A percentile compares a stretch with the other conserved stretches of the same genome.
Conservation (phyloP, 2,113 vertebrate genomes). For the Origma solitaria region DNA sequence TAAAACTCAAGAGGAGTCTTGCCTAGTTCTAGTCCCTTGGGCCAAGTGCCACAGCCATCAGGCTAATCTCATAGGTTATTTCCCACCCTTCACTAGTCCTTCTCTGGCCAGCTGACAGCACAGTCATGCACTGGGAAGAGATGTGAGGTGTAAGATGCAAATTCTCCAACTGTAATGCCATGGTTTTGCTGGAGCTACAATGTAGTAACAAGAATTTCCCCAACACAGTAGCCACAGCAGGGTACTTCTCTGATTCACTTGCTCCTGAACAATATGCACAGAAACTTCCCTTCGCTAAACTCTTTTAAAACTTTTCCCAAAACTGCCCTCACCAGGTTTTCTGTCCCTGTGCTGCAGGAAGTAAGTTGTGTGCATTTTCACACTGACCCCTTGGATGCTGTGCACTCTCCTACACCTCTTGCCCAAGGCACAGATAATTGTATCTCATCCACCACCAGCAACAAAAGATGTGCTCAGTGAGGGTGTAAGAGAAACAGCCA, state of each 20-base stretch:
- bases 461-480: background rate
- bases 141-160: background rate
- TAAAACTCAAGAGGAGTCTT: background rate
- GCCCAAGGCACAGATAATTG: background rate
- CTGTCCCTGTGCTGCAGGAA: background rate
- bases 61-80: background rate
- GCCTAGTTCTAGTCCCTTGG: background rate
- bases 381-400: background rate
- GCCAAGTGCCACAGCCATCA: background rate
- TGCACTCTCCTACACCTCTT: background rate
- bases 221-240: background rate
- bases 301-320: background rate
- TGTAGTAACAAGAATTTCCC: background rate
- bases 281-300: background rate
- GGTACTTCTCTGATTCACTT: background rate
- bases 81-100: background rate
- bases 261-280: background rate
- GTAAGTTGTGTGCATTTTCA: background rate
- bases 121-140: background rate
- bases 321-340: background rate
- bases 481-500: background rate
- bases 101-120: background rate
- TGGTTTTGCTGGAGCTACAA: background rate
- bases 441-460: background rate
- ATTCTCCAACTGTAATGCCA: background rate